Evolutionary conservation across 1,140 invertebrate species (phyloP).

Genomic region (Heliconius eleuchia): DNA sequence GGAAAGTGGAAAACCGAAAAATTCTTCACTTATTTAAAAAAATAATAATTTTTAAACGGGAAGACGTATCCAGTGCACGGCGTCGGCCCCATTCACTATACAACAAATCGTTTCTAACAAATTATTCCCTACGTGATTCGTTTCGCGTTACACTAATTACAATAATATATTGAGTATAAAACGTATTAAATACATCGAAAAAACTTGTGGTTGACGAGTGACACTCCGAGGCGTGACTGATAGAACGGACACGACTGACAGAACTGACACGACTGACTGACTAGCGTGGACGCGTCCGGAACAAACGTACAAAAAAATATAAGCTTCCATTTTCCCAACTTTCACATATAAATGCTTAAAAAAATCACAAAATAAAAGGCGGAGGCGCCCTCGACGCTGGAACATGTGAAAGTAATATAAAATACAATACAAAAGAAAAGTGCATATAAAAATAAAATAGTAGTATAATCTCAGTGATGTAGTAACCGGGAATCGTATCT

Average conservation of each 20-base stretch:
- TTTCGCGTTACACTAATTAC: slow-evolving; percentile 65
- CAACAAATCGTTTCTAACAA: slow-evolving; percentile 52
- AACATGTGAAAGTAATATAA: not conserved
- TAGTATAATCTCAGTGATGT: not conserved
- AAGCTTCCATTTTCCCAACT: not conserved
- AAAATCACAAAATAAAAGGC: slow-evolving; percentile 4
- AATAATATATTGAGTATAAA: slow-evolving; percentile 73
- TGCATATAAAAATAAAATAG: slow-evolving; percentile 4
- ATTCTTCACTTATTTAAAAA: not conserved
- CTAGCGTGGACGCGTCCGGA: not conserved
- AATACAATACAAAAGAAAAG: not conserved
- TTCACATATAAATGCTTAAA: slow-evolving; percentile 2
- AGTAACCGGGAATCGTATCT: not conserved
- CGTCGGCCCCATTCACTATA: slow-evolving; percentile 14
- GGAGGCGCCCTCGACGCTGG: slow-evolving; percentile 2
- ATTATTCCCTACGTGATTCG: slow-evolving; percentile 53
- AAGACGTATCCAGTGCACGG: not conserved
- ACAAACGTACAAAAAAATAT: slow-evolving; percentile 8
- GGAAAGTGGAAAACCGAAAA: not conserved
- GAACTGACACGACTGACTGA: slow-evolving; percentile 5
- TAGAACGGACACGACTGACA: not conserved
- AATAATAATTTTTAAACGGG: not conserved
- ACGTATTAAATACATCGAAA: slow-evolving; percentile 78
- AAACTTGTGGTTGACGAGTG: slow-evolving; percentile 34
- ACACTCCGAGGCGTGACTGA: not conserved